Conservation (phyloP, 2,888 invertebrate genomes). For the Tetranychus truncatus region DNA sequence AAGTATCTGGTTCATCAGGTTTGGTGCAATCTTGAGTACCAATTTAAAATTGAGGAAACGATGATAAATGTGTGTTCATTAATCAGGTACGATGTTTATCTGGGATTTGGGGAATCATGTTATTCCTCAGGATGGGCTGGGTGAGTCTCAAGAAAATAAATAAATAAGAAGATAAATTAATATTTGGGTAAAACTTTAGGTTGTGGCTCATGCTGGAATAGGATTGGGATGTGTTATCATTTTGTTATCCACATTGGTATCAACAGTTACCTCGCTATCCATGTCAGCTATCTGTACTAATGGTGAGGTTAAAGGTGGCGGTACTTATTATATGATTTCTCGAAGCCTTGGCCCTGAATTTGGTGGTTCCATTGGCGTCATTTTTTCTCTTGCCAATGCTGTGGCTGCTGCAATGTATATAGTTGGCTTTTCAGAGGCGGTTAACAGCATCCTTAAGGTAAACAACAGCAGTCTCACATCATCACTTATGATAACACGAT, state of each 20-base stretch:
- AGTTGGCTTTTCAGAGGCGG: constrained; percentile 86
- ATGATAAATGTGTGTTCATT: not conserved
- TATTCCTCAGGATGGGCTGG: constrained; percentile 91
- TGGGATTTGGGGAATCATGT: constrained; percentile 98
- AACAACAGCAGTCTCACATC: not conserved
- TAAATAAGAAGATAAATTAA: too few species aligned
- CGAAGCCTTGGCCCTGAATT: constrained; percentile 82
- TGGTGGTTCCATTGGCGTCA: constrained; percentile 80
- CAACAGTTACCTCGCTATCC: constrained; percentile 76
- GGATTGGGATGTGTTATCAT: constrained; percentile 52
- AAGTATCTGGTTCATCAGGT: constrained; percentile 25
- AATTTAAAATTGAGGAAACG: not conserved
- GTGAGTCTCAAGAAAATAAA: constrained; percentile 31
- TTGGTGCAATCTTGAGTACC: constrained; percentile 46
- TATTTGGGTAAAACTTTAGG: not conserved
- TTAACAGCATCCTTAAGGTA: constrained; percentile 49
- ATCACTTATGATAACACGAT: not conserved
- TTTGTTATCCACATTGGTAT: constrained; percentile 60
- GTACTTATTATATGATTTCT: constrained; percentile 92
- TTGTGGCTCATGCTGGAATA: constrained; percentile 82
- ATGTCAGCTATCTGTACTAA: constrained; percentile 98
- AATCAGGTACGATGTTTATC: constrained; percentile 63
- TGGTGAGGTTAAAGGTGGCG: constrained; percentile 95
- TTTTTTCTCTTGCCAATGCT: constrained; percentile 90
- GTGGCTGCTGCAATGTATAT: constrained; percentile 93